Base-by-base conservation (phyloP, 1,140 invertebrate species). In the Triops cancriformis region DNA sequence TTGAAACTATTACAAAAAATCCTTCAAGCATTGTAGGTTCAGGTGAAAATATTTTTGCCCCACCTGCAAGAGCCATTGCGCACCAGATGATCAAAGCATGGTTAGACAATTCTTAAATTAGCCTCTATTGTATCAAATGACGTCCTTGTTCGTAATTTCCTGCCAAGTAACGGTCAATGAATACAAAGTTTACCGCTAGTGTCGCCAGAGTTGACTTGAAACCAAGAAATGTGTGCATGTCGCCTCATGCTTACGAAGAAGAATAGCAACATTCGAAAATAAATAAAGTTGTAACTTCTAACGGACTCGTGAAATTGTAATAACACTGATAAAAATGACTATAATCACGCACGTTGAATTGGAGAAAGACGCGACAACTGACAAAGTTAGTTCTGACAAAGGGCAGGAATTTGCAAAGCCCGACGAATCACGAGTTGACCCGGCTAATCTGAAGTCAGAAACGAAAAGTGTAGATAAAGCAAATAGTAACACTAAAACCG, bases 31-130 rank as follows among this genome's bases (percentile, higher is more conserved):
- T 45, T 10, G 23, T n/a, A 27, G 41, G 64, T 10, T 72, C 64
- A 42, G 51, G 27, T 14, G 76, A 83, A n/a, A 82, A 84, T 18
- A 77, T 84, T 4, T 85, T 85, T 80, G 81, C 88, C 74, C 88
- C 88, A 41, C 87, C 88, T 10, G 79, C 80, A 78, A 85, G 87
- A 28, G 87, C 88, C 10, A 85, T 89, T 72, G 88, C 88, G 18
- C 86, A 88, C 82, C 83, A 87, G 74, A 81, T 89, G 18, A 85
- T 89, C n/a, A 84, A 83, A 81, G 79, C 83, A 74, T 88, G 87
- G 87, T 28, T 84, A 45, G 73, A 72, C 9, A 27, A 42, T 73
- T 27, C 26, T 14, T 45, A 76, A 76, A 37, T 7, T 4, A 37
- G 2, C 31, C 7, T 37, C 7, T 37, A 37, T 7, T 4, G 2